Evolutionary conservation across 2,113 vertebrate species (phyloP).

Genomic region (Malurus melanocephalus): DNA sequence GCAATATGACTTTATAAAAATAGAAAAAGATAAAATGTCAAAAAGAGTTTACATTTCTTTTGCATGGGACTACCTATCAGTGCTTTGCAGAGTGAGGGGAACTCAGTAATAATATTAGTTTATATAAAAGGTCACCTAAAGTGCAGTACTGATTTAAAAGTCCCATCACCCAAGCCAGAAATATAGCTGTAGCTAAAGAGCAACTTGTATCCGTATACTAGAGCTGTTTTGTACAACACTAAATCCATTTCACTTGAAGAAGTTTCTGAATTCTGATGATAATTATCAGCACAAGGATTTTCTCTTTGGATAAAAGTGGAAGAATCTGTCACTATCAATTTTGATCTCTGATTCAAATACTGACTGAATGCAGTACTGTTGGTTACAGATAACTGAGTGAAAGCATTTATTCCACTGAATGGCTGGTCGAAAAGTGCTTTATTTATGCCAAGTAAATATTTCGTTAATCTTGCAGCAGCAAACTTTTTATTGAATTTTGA

Average conservation of each 20-base stretch:
- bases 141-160: background rate
- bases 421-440: background rate
- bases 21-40: conserved; percentile 11
- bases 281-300: background rate
- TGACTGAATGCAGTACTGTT: background rate
- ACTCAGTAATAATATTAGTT: background rate
- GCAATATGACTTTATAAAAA: conserved; percentile 17
- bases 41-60: background rate
- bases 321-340: background rate
- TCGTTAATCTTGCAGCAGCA: background rate
- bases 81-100: background rate
- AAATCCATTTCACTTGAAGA: background rate
- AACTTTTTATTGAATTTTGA: background rate
- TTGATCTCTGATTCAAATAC: background rate
- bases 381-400: background rate
- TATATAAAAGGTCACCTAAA: background rate
- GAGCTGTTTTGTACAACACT: background rate
- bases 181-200: background rate
- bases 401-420: background rate
- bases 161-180: background rate
- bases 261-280: background rate
- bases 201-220: background rate
- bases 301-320: background rate
- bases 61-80: background rate
- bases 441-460: background rate